Base-by-base conservation (phyloP, 1,140 invertebrate genomes). In the Caenorhabditis tropicalis region DNA sequence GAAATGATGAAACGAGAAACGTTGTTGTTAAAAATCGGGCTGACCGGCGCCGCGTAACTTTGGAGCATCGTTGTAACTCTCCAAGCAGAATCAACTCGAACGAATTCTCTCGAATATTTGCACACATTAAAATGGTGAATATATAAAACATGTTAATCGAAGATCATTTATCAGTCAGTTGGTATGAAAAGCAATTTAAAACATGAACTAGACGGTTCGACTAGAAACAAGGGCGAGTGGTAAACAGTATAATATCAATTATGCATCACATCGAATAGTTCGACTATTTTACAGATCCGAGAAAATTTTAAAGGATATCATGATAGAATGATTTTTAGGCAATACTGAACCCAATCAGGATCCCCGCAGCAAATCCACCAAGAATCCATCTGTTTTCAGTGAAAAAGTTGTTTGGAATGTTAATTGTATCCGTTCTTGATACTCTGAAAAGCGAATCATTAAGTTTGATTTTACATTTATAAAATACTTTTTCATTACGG, bases 1-100 rank as follows among this genome's bases (percentile, higher is more conserved):
- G 65, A 39, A 43, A 74, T 74, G 65, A 74, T 74, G 65, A 46
- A 74, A 74, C 31, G 7, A 24, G 36, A n/a, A 46, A 74, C 43
- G 9, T 33, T 31, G n/a, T 31, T 36, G 36, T 9, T 74, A 74
- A 74, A 43, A 3, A 43, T 24, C 36, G 65, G 29, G 65, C 36
- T 27, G 5, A 7, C 7, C 19, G 9, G 36, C 4, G 36, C 33
- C 36, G 65, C 65, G 65, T 74, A 74, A 74, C 36, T 74, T 24
- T n/a, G 65, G 65, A 43, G 65, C 36, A 7, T 74, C 65, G 65
- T 74, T 74, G 21, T n/a, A n/a, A 70, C 19, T 16, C 12, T 27
- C 15, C 9, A 10, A 9, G 29, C 5, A 29, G 27, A 10, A 10
- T 19, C 48, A 51, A n/a, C 48, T 19, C 48, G 3, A 6, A 51